Evolutionary conservation across 2,888 invertebrate genomes (phyloP).

Genomic region (Scaptodrosophila latifasciaeformis): DNA sequence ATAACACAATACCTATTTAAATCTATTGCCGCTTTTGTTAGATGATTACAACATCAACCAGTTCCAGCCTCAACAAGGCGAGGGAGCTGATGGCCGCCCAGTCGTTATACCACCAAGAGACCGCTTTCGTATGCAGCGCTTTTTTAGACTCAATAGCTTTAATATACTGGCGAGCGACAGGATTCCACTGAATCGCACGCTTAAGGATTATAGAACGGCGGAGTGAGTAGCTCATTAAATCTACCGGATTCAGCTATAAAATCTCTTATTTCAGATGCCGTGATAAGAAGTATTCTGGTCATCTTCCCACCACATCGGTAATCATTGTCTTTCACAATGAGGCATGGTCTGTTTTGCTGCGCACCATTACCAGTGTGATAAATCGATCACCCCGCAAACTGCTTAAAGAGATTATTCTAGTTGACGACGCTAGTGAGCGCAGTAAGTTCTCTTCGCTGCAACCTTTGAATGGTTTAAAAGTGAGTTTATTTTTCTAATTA

Average conservation of each 20-base stretch:
- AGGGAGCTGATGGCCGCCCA: constrained; percentile 87
- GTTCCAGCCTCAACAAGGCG: constrained; percentile 83
- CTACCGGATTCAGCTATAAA: too few relatives aligned
- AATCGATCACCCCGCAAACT: constrained; percentile 87
- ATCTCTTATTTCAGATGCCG: constrained; percentile 81
- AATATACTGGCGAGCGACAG: constrained; percentile 92
- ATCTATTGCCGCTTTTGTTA: constrained; percentile 47
- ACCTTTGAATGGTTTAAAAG: neutral
- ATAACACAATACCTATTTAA: constrained; percentile 37
- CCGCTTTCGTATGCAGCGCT: constrained; percentile 84
- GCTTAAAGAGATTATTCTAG: constrained; percentile 88
- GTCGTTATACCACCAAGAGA: constrained; percentile 86
- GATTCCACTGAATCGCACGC: constrained; percentile 87
- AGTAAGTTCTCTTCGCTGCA: constrained; percentile 79
- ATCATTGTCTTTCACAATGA: constrained; percentile 99
- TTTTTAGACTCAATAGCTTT: constrained; percentile 89
- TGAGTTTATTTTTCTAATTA: constrained; percentile 76
- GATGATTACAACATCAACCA: constrained; percentile 81
- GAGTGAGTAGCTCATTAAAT: constrained; percentile 78
- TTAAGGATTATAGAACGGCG: constrained; percentile 89
- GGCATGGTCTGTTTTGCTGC: constrained; percentile 96
- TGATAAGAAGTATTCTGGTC: constrained; percentile 77
- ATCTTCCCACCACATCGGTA: constrained; percentile 90
- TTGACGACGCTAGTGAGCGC: constrained; percentile 92
- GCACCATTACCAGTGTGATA: constrained; percentile 96